Evolutionary conservation across 2,113 vertebrate genomes (phyloP), one percentile per base, ranked within the genome.

Genomic region (Plotosus lineatus): DNA sequence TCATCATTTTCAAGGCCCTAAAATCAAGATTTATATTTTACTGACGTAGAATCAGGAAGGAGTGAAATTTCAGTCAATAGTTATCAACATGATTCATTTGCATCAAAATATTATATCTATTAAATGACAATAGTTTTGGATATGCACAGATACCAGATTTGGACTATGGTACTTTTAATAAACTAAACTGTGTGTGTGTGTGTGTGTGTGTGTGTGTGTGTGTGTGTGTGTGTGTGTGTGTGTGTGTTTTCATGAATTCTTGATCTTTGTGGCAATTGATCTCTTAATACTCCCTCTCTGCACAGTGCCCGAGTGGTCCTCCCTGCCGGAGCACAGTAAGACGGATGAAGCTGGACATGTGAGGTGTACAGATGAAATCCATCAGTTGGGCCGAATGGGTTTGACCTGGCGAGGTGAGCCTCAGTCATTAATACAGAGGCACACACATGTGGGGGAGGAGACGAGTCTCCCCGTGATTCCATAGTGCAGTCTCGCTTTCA

Each of bases 381-480:
- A 95, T 97, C 96, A 97, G 92, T 92, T 92, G 90, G 72, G 92
- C 94, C 93, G 92, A 95, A 98, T 98, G 95, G 94, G 95, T 98
- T 97, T 98, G 96, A 98, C 97, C 96, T 94, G 91, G 92, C 88
- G 93, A 95, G 96, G 95, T 96, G 93, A 96, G 96, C 94, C 91
- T 90, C 93, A 94, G 92, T 92, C 95, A 98, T 98, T 95, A 96
- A 96, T 96, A 95, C 95, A 65, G 65, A 73, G 76, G 78, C 75
- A 83, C 81, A 81, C 84, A 82, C 83, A 84, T 86, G 88, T 88
- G 91, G 91, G 78, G 82, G 82, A 78, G 23, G 61, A 44, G 76
- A 80, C 46, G 0, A 51, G 71, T 68, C 58, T 65, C 68, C 63
- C 66, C 69, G 17, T 23, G 75, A 46, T 63, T 36, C 38, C 9